Conservation (phyloP, 2,888 invertebrate species). For the Tipula helvola region DNA sequence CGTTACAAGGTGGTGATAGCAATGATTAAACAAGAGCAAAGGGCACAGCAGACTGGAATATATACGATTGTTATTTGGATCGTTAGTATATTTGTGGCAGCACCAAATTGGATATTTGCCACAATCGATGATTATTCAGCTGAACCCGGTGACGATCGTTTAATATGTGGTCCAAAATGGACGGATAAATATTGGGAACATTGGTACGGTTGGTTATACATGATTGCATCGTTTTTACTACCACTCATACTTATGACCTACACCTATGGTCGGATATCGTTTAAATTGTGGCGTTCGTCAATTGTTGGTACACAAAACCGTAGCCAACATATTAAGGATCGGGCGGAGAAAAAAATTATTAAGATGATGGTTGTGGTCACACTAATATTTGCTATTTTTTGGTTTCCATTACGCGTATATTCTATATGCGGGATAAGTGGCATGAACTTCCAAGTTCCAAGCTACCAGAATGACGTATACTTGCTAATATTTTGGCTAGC, state of each 20-base stretch:
- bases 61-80: neutral
- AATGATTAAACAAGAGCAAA: neutral
- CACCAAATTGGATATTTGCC: neutral
- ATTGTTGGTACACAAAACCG: neutral
- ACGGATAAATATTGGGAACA: neutral
- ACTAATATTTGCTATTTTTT: neutral
- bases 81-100: neutral
- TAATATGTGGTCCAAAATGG: neutral
- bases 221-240: neutral
- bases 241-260: neutral
- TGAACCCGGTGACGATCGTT: neutral
- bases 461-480: neutral
- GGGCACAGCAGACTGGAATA: neutral
- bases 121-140: neutral
- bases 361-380: neutral
- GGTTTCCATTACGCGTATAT: neutral
- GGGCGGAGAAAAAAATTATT: neutral
- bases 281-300: neutral
- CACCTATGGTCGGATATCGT: neutral
- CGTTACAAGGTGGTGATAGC: neutral
- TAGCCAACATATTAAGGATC: neutral
- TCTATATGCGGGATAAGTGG: neutral
- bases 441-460: neutral
- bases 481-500: neutral
- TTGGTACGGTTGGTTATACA: neutral